phyloP scores from a whole-genome alignment of 2,113 vertebrate genomes.

The Todiramphus saurophagus region DNA sequence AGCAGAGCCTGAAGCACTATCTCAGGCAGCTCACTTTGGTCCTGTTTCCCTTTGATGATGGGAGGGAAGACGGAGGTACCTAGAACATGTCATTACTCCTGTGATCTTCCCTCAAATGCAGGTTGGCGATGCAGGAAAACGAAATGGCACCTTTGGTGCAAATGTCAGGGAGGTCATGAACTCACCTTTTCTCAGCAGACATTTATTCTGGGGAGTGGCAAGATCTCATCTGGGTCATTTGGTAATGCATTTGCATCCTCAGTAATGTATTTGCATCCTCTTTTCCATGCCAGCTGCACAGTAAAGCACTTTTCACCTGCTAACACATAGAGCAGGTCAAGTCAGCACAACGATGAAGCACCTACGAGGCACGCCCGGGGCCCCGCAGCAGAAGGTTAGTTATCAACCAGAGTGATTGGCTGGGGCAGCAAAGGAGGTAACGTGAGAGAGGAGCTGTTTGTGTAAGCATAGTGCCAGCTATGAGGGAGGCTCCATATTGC shows the following conservation, averaged over 20 bases:
- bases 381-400: not conserved
- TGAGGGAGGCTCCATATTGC: not conserved
- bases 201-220: not conserved
- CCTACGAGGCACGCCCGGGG: not conserved
- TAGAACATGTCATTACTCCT: not conserved
- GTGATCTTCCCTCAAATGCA: not conserved
- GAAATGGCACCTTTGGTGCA: not conserved
- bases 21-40: not conserved
- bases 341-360: not conserved
- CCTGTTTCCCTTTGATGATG: not conserved
- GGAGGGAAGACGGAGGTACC: not conserved
- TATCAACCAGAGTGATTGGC: not conserved
- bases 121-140: not conserved
- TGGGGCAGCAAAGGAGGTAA: not conserved
- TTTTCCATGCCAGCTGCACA: not conserved
- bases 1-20: not conserved
- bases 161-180: not conserved
- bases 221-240: not conserved
- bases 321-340: not conserved
- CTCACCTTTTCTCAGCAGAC: not conserved
- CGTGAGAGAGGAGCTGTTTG: not conserved
- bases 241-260: not conserved
- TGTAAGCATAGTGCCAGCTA: not conserved
- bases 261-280: not conserved
- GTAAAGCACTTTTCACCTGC: constrained; percentile 16